These are phyloP conservation scores for Pao palembangensis DNA, from an alignment of 2,113 vertebrate genomes.

Conservation along the genomic window DNA sequence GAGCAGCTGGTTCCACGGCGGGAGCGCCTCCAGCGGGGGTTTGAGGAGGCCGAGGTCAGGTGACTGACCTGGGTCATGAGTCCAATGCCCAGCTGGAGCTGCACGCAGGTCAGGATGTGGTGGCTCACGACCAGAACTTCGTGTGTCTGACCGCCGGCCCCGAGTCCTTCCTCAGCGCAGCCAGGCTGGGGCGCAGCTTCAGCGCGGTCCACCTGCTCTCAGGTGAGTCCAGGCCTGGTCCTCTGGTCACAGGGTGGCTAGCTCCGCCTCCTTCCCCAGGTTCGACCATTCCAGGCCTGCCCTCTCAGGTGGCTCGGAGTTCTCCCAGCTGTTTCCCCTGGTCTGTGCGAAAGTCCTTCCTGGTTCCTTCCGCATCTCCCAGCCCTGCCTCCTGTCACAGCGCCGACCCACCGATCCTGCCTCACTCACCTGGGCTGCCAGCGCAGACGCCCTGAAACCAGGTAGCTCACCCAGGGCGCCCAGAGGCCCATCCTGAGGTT, in stretches of 20 bases:
- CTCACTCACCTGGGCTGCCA: slow-evolving; percentile 96
- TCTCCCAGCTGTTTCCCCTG: slow-evolving; percentile 88
- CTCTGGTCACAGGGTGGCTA: neutral
- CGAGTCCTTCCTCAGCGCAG: slow-evolving; percentile 88
- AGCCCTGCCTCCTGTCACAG: slow-evolving; percentile 86
- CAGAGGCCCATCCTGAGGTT: neutral
- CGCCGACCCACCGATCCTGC: slow-evolving; percentile 88
- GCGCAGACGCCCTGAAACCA: slow-evolving; percentile 92
- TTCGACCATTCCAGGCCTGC: no score
- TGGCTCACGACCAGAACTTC: slow-evolving; percentile 97
- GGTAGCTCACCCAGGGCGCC: slow-evolving; percentile 72
- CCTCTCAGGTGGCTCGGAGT: slow-evolving; percentile 85
- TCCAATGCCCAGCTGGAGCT: slow-evolving; percentile 78
- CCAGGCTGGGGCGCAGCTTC: slow-evolving; percentile 88
- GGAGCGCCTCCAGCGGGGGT: no score
- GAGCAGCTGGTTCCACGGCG: no score
- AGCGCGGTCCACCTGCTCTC: slow-evolving; percentile 85
- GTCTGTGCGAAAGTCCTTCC: slow-evolving; percentile 88
- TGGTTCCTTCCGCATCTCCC: slow-evolving; percentile 86
- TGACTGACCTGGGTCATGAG: neutral
- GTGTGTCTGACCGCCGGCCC: no score
- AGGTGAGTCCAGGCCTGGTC: slow-evolving; percentile 74
- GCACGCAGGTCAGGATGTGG: slow-evolving; percentile 82
- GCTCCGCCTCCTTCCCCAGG: no score
- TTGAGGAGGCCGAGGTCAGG: no score